Evolutionary conservation across 2,888 invertebrate species (phyloP), one percentile per base, ranked within the genome.

Genomic region (Polyommatus icarus): DNA sequence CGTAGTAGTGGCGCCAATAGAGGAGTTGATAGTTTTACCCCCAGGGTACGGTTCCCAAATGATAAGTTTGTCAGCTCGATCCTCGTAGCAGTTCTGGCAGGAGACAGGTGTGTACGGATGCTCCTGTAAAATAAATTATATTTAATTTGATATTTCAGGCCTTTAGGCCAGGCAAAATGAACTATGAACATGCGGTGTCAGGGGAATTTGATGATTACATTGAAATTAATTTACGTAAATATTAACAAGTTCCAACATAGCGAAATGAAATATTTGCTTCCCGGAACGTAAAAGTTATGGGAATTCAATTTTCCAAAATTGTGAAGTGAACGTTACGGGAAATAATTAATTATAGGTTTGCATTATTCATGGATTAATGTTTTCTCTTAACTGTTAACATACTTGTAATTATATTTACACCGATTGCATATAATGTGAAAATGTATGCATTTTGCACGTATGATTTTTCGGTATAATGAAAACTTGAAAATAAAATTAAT

Each of bases 71-170:
- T 98, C 98, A 29, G 97, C 97, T 12, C 97, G 95, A 83, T 98
- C 98, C 87, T 97, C 97, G 90, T 98, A 96, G 83, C 98, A 98
- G 82, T 97, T 96, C n/a, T 96, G 96, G 85, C 98, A 98, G 71
- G 97, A 96, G 0, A 97, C 97, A 75, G 96, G 95, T 79, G 96
- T 97, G 85, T 97, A 97, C 0, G 97, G 97, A 83, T 97, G 95
- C 82, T 97, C 97, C 96, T 96, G 88, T 3, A 86, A 88, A 76
- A 83, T 82, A 82, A 72, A 71, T 77, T 7, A 32, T 29, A 59
- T 79, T 77, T 72, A 24, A 59, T 76, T n/a, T 54, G n/a, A 20
- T 73, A 24, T 5, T 4, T 54, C 54, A 73, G 4, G n/a, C 20
- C 18, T 36, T 5, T 72, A 36, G 20, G n/a, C n/a, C n/a, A 40